Evolutionary conservation across 2,113 vertebrate genomes (phyloP).

Genomic region (Phalacrocorax carbo): DNA sequence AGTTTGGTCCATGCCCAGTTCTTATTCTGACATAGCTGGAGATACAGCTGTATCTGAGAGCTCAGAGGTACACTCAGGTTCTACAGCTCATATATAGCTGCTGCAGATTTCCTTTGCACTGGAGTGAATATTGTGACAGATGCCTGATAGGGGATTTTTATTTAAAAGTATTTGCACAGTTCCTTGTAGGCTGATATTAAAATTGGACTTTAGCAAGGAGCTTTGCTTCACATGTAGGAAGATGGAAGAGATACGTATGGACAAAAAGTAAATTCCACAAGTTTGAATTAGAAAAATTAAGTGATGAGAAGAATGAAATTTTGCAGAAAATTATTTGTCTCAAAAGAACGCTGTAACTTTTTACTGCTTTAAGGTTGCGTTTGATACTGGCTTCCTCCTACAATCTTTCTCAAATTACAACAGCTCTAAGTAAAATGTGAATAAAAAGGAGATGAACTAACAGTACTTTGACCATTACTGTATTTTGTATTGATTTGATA

Average conservation of each 20-base stretch:
- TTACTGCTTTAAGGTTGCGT: not conserved
- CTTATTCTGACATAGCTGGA: not conserved
- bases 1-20: not conserved
- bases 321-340: not conserved
- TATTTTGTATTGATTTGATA: not conserved
- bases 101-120: not conserved
- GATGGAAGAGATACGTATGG: not conserved
- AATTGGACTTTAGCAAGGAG: not conserved
- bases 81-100: not conserved
- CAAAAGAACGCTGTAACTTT: not conserved
- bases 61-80: not conserved
- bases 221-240: not conserved
- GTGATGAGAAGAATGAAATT: not conserved
- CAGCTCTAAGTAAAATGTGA: not conserved
- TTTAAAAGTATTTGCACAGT: not conserved
- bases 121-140: not conserved
- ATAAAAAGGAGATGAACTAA: not conserved
- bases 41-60: not conserved
- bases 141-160: not conserved
- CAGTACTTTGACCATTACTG: not conserved
- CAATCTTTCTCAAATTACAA: not conserved
- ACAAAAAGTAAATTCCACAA: not conserved
- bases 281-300: not conserved
- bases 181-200: not conserved
- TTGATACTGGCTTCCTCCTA: not conserved